phyloP scores from a whole-genome alignment of 2,113 vertebrate species.

The Pangasianodon hypophthalmus region DNA sequence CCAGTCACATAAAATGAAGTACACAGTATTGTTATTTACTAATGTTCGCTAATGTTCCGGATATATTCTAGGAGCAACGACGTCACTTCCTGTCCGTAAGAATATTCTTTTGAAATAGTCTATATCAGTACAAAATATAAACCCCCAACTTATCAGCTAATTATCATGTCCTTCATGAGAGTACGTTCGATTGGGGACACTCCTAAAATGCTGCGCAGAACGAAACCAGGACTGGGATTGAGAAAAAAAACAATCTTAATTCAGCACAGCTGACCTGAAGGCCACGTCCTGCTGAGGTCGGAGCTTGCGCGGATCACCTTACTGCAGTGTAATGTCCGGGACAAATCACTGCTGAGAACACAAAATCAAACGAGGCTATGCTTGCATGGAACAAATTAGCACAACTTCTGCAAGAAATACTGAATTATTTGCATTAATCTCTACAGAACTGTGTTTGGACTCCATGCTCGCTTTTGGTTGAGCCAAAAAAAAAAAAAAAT shows the following conservation, averaged over 20 bases:
- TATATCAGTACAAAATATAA: background rate
- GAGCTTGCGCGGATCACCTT: conserved; percentile 34
- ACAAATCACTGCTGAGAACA: conserved; percentile 13
- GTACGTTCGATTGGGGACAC: background rate
- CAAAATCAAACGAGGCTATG: conserved; percentile 26
- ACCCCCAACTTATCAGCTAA: background rate
- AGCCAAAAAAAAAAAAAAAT: background rate
- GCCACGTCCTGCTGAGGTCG: background rate
- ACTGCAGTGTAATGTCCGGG: background rate
- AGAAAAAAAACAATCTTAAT: background rate
- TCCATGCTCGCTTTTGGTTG: background rate
- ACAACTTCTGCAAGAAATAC: background rate
- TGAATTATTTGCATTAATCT: background rate
- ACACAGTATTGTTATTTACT: background rate
- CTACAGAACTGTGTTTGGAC: background rate
- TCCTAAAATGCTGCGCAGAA: background rate
- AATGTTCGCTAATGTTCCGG: background rate
- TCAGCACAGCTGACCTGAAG: conserved; percentile 7
- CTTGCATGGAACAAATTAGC: conserved; percentile 37
- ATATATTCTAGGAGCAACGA: background rate
- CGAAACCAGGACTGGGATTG: background rate
- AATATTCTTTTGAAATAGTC: background rate
- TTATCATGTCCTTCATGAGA: background rate
- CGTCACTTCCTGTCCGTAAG: background rate
- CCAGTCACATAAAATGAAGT: background rate